Evolutionary conservation across 1,140 invertebrate genomes (phyloP).

Genomic region (Zaprionus ornatus): DNA sequence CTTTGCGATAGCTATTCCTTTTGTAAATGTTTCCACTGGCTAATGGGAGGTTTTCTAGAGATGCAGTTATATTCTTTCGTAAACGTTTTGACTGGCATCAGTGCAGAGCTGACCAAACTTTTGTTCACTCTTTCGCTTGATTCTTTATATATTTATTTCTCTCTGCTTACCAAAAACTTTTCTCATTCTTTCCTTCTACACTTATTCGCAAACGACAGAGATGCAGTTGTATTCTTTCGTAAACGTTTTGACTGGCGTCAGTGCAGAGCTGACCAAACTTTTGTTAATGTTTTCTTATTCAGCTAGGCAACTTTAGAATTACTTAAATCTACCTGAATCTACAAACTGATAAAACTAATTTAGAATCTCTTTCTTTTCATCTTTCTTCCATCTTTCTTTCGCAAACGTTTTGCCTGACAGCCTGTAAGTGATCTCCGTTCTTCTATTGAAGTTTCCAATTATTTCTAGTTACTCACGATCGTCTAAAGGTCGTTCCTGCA

Average conservation of each 20-base stretch:
- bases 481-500: slow-evolving; percentile 5
- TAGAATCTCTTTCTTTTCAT: no score
- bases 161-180: no score
- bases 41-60: background rate
- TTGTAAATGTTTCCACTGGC: slow-evolving; percentile 7
- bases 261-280: background rate
- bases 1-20: background rate
- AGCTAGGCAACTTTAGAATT: no score
- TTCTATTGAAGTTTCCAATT: background rate
- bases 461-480: background rate
- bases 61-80: background rate
- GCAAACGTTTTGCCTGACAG: slow-evolving; percentile 11
- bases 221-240: background rate
- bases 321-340: no score
- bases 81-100: slow-evolving; percentile 3
- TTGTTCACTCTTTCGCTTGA: no score
- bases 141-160: no score
- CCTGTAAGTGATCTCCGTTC: background rate
- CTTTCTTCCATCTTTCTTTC: background rate
- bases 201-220: no score
- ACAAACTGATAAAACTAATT: no score
- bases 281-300: no score
- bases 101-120: background rate
- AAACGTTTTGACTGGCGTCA: slow-evolving; percentile 3
- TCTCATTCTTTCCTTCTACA: no score